phyloP scores from a whole-genome alignment of 2,888 invertebrate genomes.

The Sarcophaga rosellei region DNA sequence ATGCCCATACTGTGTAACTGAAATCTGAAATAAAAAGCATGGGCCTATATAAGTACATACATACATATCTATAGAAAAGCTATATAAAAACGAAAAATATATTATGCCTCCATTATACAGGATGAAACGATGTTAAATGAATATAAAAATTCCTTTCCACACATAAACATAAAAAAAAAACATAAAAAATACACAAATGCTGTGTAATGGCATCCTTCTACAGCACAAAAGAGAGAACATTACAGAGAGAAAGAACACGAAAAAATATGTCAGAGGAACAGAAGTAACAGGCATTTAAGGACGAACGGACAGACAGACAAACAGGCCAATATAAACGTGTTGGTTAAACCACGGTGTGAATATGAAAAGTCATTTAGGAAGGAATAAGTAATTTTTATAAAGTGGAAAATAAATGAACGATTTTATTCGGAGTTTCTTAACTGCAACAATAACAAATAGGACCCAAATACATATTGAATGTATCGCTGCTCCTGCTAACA shows the following conservation, averaged over 20 bases:
- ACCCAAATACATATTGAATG: not conserved
- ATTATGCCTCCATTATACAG: slow-evolving; percentile 59
- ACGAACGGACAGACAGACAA: not conserved
- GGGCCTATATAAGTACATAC: no score
- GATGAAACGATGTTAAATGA: slow-evolving; percentile 63
- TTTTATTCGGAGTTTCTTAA: not conserved
- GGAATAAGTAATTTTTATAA: slow-evolving; percentile 10
- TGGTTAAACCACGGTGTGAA: slow-evolving; percentile 42
- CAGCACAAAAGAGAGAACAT: not conserved
- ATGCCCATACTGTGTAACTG: slow-evolving; percentile 28
- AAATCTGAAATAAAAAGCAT: slow-evolving; percentile 25
- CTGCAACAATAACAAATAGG: not conserved
- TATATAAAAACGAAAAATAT: slow-evolving; percentile 23
- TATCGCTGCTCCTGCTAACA: not conserved
- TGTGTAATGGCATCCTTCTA: slow-evolving; percentile 31
- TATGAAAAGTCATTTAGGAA: slow-evolving; percentile 50
- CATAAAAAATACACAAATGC: slow-evolving; percentile 58
- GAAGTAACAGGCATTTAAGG: not conserved
- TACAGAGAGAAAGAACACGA: not conserved
- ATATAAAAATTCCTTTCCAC: slow-evolving; percentile 65
- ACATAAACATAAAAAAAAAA: slow-evolving; percentile 64
- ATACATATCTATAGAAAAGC: slow-evolving; percentile 20
- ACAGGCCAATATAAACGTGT: slow-evolving; percentile 11
- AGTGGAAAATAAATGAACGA: not conserved
- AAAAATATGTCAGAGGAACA: not conserved